Evolutionary conservation across 2,113 vertebrate species (phyloP).

Genomic region (Diadophis punctatus): DNA sequence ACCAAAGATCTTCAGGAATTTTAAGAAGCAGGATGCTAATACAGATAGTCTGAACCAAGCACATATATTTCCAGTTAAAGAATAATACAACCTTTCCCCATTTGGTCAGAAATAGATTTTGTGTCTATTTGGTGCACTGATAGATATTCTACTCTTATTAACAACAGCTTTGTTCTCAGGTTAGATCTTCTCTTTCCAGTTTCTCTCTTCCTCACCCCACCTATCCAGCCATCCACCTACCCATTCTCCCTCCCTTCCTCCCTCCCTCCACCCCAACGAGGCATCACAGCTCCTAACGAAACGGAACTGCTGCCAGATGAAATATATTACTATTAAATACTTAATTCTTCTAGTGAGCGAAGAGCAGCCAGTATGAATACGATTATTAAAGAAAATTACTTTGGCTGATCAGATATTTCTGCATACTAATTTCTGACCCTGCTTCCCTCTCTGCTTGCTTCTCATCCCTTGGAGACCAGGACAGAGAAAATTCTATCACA

Average conservation of each 20-base stretch:
- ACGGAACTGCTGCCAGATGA: conserved; percentile 82
- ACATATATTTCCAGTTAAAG: neutral
- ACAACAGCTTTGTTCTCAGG: conserved; percentile 19
- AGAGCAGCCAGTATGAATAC: conserved; percentile 86
- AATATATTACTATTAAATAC: conserved; percentile 89
- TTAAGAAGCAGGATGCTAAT: neutral
- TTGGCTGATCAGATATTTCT: conserved; percentile 91
- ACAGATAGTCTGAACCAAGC: neutral
- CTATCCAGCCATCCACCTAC: conserved; percentile 11
- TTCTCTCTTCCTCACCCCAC: conserved; percentile 12
- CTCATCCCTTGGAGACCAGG: conserved; percentile 78
- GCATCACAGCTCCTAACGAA: conserved; percentile 79
- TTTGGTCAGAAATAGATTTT: neutral
- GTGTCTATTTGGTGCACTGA: neutral
- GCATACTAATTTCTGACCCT: conserved; percentile 89
- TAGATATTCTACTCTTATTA: conserved; percentile 3
- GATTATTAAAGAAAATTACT: conserved; percentile 91
- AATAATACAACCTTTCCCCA: neutral
- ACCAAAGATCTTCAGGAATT: neutral
- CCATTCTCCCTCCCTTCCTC: conserved; percentile 31
- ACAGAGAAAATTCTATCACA: conserved; percentile 86
- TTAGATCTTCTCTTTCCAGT: conserved; percentile 15
- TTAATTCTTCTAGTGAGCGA: conserved; percentile 86
- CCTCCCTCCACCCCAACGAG: conserved; percentile 62
- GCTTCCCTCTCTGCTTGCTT: conserved; percentile 78